These are phyloP conservation scores for Hyles lineata DNA, from an alignment of 2,888 invertebrate genomes.

Conservation along the genomic window DNA sequence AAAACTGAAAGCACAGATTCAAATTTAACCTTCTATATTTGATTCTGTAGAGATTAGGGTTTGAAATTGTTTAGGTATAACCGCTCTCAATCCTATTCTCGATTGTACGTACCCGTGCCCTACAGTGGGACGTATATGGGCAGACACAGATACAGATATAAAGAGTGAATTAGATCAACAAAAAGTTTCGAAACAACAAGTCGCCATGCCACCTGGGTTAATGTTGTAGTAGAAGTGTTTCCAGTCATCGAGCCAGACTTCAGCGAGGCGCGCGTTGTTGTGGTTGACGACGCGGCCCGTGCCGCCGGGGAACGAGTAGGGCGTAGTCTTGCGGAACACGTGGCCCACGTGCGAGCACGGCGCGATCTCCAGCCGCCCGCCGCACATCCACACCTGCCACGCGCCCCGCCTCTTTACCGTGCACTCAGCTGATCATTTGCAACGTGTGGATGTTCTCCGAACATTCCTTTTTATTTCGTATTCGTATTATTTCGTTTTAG, in stretches of 20 bases:
- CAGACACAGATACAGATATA: too few species aligned
- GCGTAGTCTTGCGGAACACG: conserved; percentile 98
- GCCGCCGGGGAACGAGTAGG: conserved; percentile 99
- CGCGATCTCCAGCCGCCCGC: conserved; percentile 96
- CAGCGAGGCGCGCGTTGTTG: conserved; percentile 99
- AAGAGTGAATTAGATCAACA: neutral
- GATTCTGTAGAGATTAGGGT: too few species aligned
- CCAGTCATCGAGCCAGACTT: conserved; percentile 99
- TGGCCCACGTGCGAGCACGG: conserved; percentile 98
- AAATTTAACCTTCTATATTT: too few species aligned
- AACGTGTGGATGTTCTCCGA: too few species aligned
- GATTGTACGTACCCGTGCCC: too few species aligned
- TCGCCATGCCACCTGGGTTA: conserved; percentile 92
- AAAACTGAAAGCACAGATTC: too few species aligned
- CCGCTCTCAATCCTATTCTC: too few species aligned
- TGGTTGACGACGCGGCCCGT: conserved; percentile 98
- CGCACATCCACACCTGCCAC: conserved; percentile 98
- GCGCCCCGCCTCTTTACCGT: conserved; percentile 33
- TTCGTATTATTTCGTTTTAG: too few species aligned
- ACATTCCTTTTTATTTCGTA: too few species aligned
- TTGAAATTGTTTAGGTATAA: too few species aligned
- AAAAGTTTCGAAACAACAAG: conserved; percentile 10
- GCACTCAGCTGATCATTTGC: too few species aligned
- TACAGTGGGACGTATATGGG: too few species aligned
- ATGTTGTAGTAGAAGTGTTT: conserved; percentile 99